These are phyloP conservation scores for Leptodactylus fuscus DNA, from an alignment of 2,113 vertebrate species.

Conservation along the genomic window DNA sequence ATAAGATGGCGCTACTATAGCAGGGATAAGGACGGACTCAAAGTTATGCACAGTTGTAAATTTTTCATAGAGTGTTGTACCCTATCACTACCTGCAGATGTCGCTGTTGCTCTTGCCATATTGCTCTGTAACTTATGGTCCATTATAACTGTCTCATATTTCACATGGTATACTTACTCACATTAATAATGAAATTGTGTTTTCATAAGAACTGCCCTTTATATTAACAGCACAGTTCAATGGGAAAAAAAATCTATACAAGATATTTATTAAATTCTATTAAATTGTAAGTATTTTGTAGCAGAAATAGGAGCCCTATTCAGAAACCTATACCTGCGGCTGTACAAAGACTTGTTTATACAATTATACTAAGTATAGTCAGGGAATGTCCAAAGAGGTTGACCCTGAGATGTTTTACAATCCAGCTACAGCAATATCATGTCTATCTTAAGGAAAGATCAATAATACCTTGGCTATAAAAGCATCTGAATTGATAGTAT, in stretches of 20 bases:
- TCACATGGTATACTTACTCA: neutral
- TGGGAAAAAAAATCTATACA: neutral
- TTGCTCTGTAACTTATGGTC: neutral
- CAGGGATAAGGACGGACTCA: neutral
- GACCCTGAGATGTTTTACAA: neutral
- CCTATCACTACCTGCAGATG: neutral
- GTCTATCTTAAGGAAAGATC: neutral
- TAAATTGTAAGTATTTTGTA: neutral
- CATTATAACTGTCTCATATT: neutral
- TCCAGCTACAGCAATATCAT: neutral
- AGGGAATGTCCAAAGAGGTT: neutral
- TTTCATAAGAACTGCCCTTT: neutral
- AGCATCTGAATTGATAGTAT: neutral
- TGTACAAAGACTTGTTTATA: neutral
- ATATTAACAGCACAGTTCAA: neutral
- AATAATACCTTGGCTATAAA: constrained; percentile 1
- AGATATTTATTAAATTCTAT: neutral
- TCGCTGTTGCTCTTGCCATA: neutral
- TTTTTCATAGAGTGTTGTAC: neutral
- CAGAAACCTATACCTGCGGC: neutral
- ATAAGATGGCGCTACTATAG: neutral
- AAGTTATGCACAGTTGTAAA: constrained; percentile 2
- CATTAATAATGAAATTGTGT: neutral
- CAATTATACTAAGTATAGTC: neutral
- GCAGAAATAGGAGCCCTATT: neutral